Evolutionary conservation across 2,797 vertebrate species (phyloP), one percentile per base, ranked within the genome.

Genomic region (Monodelphis domestica): DNA sequence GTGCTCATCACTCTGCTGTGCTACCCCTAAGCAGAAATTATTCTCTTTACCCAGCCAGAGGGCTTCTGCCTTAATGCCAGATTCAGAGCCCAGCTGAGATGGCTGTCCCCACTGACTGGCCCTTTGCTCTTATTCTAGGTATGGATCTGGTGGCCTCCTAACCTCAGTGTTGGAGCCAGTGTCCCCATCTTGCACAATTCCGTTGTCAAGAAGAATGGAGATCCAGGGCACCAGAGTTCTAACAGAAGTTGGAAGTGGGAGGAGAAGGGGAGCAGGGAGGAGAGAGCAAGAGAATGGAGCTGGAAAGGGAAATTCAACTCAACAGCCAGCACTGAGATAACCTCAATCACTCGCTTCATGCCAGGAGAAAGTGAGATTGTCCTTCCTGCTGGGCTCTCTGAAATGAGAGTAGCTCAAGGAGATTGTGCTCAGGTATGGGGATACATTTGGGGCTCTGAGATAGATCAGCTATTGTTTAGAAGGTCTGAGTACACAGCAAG

Each of bases 391-490:
- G 90, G 89, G 91, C n/a, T 93, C 54, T 78, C 1, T 55, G 12
- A 33, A 55, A 52, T 55, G 38, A 84, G 38, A 84, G 70, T 54
- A n/a, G 78, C 53, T 87, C 92, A 51, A 91, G 52, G n/a, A 33
- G 51, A 55, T 90, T 95, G 95, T 97, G 95, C 94, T 95, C 93
- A 92, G 94, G 84, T 33, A 91, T 70, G 89, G 53, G 26, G 33
- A 92, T 96, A 95, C 92, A 63, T 88, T 91, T 84, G 97, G 53
- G 94, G 88, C 90, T 84, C 55, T 33, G 53, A 94, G 95, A 97
- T 95, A 95, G 95, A 97, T 95, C 96, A 97, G 91, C 90, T 91
- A 89, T 59, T 45, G 57, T 92, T 94, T 93, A n/a, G 88, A 95
- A 96, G 59, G 91, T 70, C 94, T 59, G 96, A 95, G 91, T 54